A percentile compares a stretch with the other conserved stretches of the same genome.
Conservation (phyloP, 2,113 vertebrate species). For the Hiodon alosoides region DNA sequence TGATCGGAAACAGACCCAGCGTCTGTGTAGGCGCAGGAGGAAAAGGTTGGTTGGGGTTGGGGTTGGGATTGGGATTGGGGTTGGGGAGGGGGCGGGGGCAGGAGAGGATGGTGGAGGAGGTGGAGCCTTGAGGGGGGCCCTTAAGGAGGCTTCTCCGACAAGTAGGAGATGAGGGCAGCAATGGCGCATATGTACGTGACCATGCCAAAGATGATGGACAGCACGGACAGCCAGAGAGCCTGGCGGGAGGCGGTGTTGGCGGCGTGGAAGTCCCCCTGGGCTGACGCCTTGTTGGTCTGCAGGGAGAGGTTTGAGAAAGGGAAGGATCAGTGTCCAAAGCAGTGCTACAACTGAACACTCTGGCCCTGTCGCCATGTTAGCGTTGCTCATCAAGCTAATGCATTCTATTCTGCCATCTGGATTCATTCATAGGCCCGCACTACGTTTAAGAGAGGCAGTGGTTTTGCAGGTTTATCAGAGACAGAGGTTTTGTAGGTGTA, state of each 20-base stretch:
- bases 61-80: neutral
- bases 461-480: too few relatives aligned
- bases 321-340: neutral
- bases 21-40: too few relatives aligned
- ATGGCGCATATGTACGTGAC: slow-evolving; percentile 75
- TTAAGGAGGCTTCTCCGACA: slow-evolving; percentile 74
- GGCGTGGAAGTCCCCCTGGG: slow-evolving; percentile 73
- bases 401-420: neutral
- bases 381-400: neutral
- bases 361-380: neutral
- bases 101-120: neutral
- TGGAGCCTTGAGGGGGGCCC: neutral
- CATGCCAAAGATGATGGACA: slow-evolving; percentile 77
- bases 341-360: neutral
- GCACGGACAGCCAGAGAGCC: slow-evolving; percentile 76
- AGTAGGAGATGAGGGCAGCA: slow-evolving; percentile 74
- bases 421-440: too few relatives aligned
- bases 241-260: slow-evolving; percentile 73
- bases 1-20: neutral
- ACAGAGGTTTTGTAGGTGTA: too few relatives aligned
- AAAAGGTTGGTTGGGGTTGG: neutral
- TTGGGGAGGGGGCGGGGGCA: neutral
- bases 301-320: slow-evolving; percentile 17
- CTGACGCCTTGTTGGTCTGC: slow-evolving; percentile 82
- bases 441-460: too few relatives aligned